Conservation (phyloP, 2,113 vertebrate genomes). For the Phycodurus eques region DNA sequence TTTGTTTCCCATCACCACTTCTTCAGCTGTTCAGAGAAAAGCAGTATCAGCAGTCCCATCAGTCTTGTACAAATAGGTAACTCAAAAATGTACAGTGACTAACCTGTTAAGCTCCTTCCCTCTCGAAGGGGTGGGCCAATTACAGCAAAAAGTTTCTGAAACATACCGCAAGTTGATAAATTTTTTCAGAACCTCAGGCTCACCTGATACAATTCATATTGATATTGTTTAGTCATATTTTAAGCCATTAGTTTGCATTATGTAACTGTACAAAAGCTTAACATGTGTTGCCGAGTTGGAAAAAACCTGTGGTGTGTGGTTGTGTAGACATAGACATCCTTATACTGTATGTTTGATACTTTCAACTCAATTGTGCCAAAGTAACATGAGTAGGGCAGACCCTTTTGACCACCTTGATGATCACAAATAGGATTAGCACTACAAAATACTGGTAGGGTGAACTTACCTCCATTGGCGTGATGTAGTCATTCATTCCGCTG, state of each 20-base stretch:
- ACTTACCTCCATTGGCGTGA: constrained; percentile 93
- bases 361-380: background rate
- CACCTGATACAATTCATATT: background rate
- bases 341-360: background rate
- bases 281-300: too few species aligned
- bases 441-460: too few species aligned
- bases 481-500: constrained; percentile 96
- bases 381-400: background rate
- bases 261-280: too few species aligned
- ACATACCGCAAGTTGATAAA: constrained; percentile 28
- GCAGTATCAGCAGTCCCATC: background rate
- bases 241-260: background rate
- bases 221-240: background rate
- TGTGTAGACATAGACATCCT: background rate
- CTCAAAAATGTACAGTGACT: background rate
- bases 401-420: background rate
- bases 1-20: constrained; percentile 97
- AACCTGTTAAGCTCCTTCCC: constrained; percentile 88
- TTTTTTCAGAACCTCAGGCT: background rate
- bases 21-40: constrained; percentile 79
- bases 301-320: background rate
- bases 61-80: background rate
- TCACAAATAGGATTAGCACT: background rate
- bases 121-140: constrained; percentile 85
- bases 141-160: constrained; percentile 92